Percentiles rank a stretch among this genome's conserved stretches.
phyloP scores from a whole-genome alignment of 2,113 vertebrate species.

The Meriones unguiculatus region DNA sequence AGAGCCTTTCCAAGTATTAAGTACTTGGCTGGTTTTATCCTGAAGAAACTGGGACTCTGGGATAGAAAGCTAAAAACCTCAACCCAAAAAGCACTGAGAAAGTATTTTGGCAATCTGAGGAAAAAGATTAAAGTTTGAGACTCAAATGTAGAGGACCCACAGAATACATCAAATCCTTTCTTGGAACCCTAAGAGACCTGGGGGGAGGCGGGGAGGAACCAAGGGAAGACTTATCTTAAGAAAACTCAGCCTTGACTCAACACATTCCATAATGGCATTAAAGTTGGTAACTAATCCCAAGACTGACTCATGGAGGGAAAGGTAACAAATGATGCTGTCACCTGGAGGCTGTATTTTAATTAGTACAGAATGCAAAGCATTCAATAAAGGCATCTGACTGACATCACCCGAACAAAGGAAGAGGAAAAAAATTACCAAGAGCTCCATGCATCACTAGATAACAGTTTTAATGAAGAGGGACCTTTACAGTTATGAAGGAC shows the following conservation, averaged over 20 bases:
- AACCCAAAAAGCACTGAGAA: not conserved
- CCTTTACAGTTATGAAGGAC: not conserved
- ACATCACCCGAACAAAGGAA: not conserved
- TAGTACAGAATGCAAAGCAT: not conserved
- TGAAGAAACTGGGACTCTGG: not conserved
- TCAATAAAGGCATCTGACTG: not conserved
- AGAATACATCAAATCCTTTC: not conserved
- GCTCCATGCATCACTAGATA: not conserved
- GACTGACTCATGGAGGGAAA: not conserved
- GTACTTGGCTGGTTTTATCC: not conserved
- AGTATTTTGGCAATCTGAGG: not conserved
- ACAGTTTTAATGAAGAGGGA: not conserved
- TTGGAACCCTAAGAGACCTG: conserved; percentile 7
- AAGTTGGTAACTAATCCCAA: not conserved
- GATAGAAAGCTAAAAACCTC: not conserved
- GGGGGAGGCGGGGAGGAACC: not conserved
- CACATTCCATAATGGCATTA: not conserved
- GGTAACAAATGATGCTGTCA: not conserved
- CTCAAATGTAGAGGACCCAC: not conserved
- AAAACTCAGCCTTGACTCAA: not conserved
- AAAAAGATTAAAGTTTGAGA: not conserved
- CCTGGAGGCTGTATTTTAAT: not conserved
- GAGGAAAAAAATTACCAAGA: not conserved
- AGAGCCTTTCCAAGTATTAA: not conserved
- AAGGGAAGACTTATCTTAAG: not conserved